A percentile compares a stretch with the other conserved stretches of the same genome.
Conservation (phyloP, 2,797 vertebrate species). For the Molothrus aeneus region DNA sequence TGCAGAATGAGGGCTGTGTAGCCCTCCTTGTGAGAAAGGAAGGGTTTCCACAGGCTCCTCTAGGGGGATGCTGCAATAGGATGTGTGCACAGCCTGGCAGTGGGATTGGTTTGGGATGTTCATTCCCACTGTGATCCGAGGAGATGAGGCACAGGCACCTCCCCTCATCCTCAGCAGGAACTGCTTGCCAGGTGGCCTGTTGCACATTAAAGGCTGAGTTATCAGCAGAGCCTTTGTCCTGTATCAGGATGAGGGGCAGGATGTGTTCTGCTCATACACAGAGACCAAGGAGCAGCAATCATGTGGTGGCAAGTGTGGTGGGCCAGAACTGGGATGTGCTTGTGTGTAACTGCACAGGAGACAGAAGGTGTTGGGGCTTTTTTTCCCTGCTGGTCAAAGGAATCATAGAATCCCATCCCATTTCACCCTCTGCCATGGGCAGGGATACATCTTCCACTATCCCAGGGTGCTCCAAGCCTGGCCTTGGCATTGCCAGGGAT, state of each 20-base stretch:
- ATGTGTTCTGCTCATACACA: neutral
- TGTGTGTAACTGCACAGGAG: neutral
- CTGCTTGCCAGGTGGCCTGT: neutral
- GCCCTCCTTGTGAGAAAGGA: neutral
- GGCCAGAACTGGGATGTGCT: neutral
- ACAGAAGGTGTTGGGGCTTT: neutral
- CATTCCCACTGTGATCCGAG: accelerated
- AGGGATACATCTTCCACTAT: neutral
- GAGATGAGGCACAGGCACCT: neutral
- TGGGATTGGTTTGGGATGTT: neutral
- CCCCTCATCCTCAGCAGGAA: neutral
- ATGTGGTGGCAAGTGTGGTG: neutral
- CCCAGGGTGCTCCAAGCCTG: neutral
- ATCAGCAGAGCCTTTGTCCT: neutral
- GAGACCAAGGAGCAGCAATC: neutral
- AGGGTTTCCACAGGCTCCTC: neutral
- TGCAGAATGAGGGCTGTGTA: neutral
- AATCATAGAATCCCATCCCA: neutral
- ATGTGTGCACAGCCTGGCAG: accelerated
- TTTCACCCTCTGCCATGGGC: neutral
- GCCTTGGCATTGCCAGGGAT: neutral
- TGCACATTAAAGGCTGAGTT: neutral
- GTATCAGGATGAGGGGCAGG: accelerated
- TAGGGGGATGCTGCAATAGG: neutral
- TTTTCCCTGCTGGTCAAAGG: neutral